Base-by-base conservation (phyloP, 2,113 vertebrate species). In the Bambusicola thoracicus region DNA sequence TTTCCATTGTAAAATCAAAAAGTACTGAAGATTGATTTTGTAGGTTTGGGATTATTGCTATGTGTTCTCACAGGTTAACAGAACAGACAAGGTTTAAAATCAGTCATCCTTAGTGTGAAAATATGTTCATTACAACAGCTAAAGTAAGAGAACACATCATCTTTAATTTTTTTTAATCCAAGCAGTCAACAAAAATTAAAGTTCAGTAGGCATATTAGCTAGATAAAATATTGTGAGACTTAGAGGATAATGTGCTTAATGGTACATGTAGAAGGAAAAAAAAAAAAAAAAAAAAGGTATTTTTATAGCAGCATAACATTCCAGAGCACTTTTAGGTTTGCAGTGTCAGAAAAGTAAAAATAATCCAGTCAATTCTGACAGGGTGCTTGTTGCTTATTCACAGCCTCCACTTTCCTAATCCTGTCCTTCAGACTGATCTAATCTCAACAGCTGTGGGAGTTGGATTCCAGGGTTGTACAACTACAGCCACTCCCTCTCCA, bases 161-260 rank as follows among this genome's bases (percentile, higher is more conserved):
- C 15, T 76, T 87, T 77, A 89, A 89, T 76, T 87, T 67, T 48
- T 63, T 67, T 53, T 53, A 15, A 85, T 19, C 25, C 15, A 86
- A 74, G 16, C 15, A 85, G 32, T 65, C 44, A 90, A 80, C 38
- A 59, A 73, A 89, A 87, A 92, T 70, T 82, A 85, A 85, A 81
- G 65, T 51, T 41, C 30, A 41, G 27, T 40, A 32, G 30, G 8
- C 29, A 59, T 89, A 70, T 66, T 62, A 59, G 14, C 46, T 81
- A 72, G 27, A 53, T 55, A 77, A 85, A 94, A 46, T 77, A 83
- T 61, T 92, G 87, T 65, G 81, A 62, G 9, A 13, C 43, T 87
- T 91, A 82, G 32, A 93, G 8, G 46, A 74, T 34, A 74, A 9
- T 59, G 10, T 43, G 7, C 17, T 79, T 85, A 67, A 56, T 24